Conservation (phyloP, 30 jellyfish, hydroid and myxozoan species). For the Hydractinia symbiolongicarpus region DNA sequence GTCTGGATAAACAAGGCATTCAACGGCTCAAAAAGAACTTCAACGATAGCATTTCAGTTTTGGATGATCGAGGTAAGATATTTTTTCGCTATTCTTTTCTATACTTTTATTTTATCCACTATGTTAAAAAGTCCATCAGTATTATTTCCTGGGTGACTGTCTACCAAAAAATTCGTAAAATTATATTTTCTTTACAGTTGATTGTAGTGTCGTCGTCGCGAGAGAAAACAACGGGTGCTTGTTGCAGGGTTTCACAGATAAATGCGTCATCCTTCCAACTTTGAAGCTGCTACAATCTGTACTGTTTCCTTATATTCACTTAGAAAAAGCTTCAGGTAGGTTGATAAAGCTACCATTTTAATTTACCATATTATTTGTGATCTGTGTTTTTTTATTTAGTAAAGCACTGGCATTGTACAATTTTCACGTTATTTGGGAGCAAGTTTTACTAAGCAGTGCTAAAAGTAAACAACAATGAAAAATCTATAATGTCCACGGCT, state of each 20-base stretch:
- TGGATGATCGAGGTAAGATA: not conserved
- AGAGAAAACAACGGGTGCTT: not conserved
- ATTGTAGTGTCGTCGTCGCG: not conserved
- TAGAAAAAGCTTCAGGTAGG: slow-evolving; percentile 6
- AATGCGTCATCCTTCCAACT: slow-evolving; percentile 5
- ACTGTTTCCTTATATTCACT: not conserved
- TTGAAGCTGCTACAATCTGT: not conserved
- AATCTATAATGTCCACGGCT: no score
- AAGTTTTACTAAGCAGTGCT: no score
- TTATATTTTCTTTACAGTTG: not conserved
- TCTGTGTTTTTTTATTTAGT: no score
- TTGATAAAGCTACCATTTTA: not conserved
- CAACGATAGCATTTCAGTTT: not conserved
- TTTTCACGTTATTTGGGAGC: no score
- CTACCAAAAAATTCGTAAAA: not conserved
- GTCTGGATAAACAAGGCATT: slow-evolving; percentile 14
- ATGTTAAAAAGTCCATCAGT: not conserved
- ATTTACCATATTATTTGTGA: no score
- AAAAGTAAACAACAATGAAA: no score
- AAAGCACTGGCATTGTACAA: no score
- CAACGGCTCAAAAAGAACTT: not conserved
- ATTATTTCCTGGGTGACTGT: not conserved
- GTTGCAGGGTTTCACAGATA: not conserved
- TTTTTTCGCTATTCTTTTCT: not conserved
- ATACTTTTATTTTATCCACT: not conserved